phyloP scores from a whole-genome alignment of 2,888 invertebrate genomes.

The Epicampocera succincta region DNA sequence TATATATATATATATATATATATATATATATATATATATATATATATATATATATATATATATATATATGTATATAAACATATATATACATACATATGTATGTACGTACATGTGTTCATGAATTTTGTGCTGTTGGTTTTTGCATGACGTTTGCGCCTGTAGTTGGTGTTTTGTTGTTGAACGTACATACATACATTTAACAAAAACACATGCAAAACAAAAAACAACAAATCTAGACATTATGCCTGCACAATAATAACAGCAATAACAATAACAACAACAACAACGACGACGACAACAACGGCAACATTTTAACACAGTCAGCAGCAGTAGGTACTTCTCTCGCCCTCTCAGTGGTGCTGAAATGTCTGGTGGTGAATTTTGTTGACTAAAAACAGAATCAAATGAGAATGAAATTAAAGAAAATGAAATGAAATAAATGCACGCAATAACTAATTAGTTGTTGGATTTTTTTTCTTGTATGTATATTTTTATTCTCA shows the following conservation, averaged over 20 bases:
- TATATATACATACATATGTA: too few relatives aligned
- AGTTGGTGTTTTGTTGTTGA: slow-evolving; percentile 42
- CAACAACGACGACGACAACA: too few relatives aligned
- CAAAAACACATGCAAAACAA: neutral
- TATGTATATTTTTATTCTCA: too few relatives aligned
- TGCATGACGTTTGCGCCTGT: slow-evolving; percentile 7
- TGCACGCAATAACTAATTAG: slow-evolving; percentile 62
- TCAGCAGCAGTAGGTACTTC: slow-evolving; percentile 45
- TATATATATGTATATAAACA: too few relatives aligned
- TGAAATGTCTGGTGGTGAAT: slow-evolving; percentile 75
- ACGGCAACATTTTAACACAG: slow-evolving; percentile 17
- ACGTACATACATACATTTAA: too few relatives aligned
- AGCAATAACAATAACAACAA: too few relatives aligned
- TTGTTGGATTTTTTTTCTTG: slow-evolving; percentile 28
- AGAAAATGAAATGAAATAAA: slow-evolving; percentile 67
- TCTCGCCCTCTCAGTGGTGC: slow-evolving; percentile 75
- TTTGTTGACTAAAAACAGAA: slow-evolving; percentile 73
- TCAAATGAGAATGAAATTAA: slow-evolving; percentile 42
- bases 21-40: too few relatives aligned
- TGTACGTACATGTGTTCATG: neutral
- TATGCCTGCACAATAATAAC: slow-evolving; percentile 50
- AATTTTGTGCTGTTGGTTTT: slow-evolving; percentile 27
- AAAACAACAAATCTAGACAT: slow-evolving; percentile 38
- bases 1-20: too few relatives aligned
- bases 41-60: too few relatives aligned